Base-by-base conservation (phyloP, 2,113 vertebrate species). In the Odontesthes bonariensis region DNA sequence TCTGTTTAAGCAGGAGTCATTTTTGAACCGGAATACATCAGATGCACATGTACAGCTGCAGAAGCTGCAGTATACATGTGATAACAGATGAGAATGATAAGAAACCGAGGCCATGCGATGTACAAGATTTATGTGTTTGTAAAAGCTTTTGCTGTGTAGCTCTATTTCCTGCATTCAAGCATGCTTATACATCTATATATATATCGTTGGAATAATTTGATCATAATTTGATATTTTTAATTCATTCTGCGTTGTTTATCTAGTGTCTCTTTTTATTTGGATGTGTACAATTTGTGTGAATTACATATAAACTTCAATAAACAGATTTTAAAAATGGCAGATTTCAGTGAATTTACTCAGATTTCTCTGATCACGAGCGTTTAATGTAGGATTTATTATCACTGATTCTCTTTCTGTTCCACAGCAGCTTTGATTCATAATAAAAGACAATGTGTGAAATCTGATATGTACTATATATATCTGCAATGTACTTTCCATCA, bases 361-460 rank as follows among this genome's bases (percentile, higher is more conserved):
- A 54, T 54, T 19, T 19, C 13, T 52, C 8, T 67, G 3, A 9
- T 54, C 1, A 23, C 23, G 0, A 9, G 51, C 49, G 5, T 7
- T 32, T 32, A 14, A 14, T 3, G 1, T 2, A 8, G 6, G 5
- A 13, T 10, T 9, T 11, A 59, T 35, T 17, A 58, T 58, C 40
- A 42, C 40, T 3, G 12, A 11, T 42, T 11, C 40, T 57, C n/a
- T 40, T 6, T 42, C 6, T 23, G 27, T 27, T 27, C 8, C 12
- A 13, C 8, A 54, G 19, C 8, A 69, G 33, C 14, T 44, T 19
- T 62, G 20, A 38, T 32, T 59, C 9, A 14, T 12, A 79, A 76
- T 79, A 76, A 79, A 82, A 69, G 1, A 10, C 12, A 42, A 12
- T 44, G 12, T 44, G 42, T 44, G 12, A n/a, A n/a, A 2, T 32